Percentiles rank a stretch among this genome's conserved stretches.
Conservation (phyloP, 2,113 vertebrate genomes). For the Hemichromis elongatus region DNA sequence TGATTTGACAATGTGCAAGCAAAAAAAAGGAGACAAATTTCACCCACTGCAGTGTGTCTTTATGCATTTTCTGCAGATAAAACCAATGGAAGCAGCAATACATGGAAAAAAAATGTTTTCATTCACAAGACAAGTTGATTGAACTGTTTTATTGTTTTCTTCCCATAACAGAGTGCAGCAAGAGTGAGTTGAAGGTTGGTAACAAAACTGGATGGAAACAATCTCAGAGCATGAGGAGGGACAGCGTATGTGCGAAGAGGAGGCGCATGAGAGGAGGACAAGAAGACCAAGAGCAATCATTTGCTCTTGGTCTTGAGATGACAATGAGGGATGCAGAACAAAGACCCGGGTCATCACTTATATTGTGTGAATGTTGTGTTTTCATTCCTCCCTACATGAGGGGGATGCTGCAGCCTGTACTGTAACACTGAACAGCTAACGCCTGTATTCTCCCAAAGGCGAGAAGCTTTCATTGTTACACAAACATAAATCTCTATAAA, state of each 20-base stretch:
- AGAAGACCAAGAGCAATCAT: background rate
- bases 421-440: background rate
- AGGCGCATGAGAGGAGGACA: background rate
- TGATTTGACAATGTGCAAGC: background rate
- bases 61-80: background rate
- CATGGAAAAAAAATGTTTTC: background rate
- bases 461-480: background rate
- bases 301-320: background rate
- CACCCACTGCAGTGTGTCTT: background rate
- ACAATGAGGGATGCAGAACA: background rate
- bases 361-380: background rate
- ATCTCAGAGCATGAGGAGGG: background rate
- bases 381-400: background rate
- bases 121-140: background rate
- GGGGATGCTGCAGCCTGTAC: background rate
- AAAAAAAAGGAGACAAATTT: background rate
- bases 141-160: too few species aligned
- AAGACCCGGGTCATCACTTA: background rate
- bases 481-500: background rate
- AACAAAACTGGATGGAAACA: background rate
- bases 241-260: background rate
- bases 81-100: background rate
- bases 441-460: background rate
- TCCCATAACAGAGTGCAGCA: background rate
- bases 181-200: background rate